phyloP scores from a whole-genome alignment of 2,888 invertebrate species.

The Aspidiotus rigidus region DNA sequence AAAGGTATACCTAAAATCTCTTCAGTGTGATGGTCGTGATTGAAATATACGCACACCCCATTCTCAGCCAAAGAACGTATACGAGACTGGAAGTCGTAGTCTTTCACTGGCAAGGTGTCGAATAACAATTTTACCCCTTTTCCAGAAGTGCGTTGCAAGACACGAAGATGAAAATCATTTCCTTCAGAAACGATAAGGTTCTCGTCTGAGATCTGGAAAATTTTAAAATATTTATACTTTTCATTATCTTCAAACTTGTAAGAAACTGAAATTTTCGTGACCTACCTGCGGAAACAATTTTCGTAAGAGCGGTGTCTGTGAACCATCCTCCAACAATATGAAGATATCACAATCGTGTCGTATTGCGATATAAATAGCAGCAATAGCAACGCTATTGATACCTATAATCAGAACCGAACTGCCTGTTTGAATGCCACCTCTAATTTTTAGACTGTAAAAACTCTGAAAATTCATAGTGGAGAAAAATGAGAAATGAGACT shows the following conservation, averaged over 20 bases:
- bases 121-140: slow-evolving; percentile 88
- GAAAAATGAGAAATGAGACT: neutral
- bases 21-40: slow-evolving; percentile 27
- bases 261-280: neutral
- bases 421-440: slow-evolving; percentile 74
- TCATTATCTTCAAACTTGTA: neutral
- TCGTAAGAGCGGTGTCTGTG: slow-evolving; percentile 79
- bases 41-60: slow-evolving; percentile 31
- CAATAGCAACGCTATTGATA: slow-evolving; percentile 92
- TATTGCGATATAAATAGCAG: slow-evolving; percentile 87
- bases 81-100: slow-evolving; percentile 26
- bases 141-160: slow-evolving; percentile 73
- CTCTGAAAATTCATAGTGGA: neutral
- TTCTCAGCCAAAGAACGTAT: slow-evolving; percentile 29
- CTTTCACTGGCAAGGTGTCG: slow-evolving; percentile 75
- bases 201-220: slow-evolving; percentile 7
- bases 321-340: slow-evolving; percentile 81
- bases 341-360: slow-evolving; percentile 77
- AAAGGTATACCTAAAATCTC: slow-evolving; percentile 24
- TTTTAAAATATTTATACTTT: neutral
- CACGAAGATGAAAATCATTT: slow-evolving; percentile 83
- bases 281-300: slow-evolving; percentile 64
- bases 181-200: slow-evolving; percentile 45
- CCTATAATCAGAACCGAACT: slow-evolving; percentile 84
- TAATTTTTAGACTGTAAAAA: slow-evolving; percentile 45